phyloP scores from a whole-genome alignment of 2,888 invertebrate genomes.

The Ganaspis brasiliensis region DNA sequence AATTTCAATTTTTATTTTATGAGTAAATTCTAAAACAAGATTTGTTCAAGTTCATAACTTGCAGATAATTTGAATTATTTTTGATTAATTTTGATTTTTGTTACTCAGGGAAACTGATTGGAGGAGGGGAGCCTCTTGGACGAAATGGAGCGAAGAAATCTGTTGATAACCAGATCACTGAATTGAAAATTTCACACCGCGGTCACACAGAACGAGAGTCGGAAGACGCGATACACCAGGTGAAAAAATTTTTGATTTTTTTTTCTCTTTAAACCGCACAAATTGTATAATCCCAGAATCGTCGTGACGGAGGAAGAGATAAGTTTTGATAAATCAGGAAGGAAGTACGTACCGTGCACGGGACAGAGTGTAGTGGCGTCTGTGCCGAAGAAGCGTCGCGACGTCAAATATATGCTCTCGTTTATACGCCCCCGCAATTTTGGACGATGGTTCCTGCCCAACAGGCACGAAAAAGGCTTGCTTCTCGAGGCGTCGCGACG shows the following conservation, averaged over 20 bases:
- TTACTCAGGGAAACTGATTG: constrained; percentile 17
- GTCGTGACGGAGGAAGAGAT: background rate
- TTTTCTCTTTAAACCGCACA: constrained; percentile 24
- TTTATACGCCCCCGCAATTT: constrained; percentile 79
- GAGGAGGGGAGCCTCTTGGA: background rate
- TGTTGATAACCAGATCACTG: constrained; percentile 20
- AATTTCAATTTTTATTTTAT: too few species aligned
- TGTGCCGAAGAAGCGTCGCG: constrained; percentile 77
- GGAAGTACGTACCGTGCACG: constrained; percentile 79
- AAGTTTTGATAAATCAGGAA: constrained; percentile 28
- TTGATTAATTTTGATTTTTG: background rate
- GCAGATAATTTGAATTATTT: too few species aligned
- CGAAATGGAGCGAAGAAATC: constrained; percentile 12
- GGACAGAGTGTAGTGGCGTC: constrained; percentile 80
- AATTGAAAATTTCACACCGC: constrained; percentile 4
- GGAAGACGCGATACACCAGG: constrained; percentile 7
- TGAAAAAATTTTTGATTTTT: background rate
- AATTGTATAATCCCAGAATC: constrained; percentile 25
- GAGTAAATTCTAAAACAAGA: too few species aligned
- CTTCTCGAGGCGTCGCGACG: constrained; percentile 76
- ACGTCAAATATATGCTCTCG: constrained; percentile 80
- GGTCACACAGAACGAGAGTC: constrained; percentile 25
- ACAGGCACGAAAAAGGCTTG: constrained; percentile 80
- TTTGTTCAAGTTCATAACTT: too few species aligned
- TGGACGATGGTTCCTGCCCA: constrained; percentile 75